phyloP scores from a whole-genome alignment of 2,888 invertebrate genomes.

The Drosophila koepferae region DNA sequence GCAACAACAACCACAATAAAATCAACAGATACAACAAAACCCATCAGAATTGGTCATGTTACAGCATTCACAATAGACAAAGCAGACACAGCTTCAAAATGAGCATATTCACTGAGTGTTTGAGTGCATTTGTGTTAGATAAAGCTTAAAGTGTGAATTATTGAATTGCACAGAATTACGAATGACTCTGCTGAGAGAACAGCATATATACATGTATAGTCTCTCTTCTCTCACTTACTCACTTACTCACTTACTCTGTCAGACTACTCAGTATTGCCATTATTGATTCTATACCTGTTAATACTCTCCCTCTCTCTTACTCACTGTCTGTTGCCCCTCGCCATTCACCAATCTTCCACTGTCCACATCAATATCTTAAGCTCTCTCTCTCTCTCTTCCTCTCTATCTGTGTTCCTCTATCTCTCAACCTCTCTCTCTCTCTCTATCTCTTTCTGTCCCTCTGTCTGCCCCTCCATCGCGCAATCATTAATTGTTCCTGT shows the following conservation, averaged over 20 bases:
- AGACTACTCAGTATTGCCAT: neutral
- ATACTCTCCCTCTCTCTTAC: neutral
- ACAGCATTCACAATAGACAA: conserved; percentile 49
- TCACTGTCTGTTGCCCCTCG: too few relatives aligned
- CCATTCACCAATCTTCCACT: too few relatives aligned
- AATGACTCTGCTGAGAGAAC: neutral
- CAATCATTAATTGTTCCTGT: neutral
- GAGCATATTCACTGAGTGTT: neutral
- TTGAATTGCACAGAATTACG: neutral
- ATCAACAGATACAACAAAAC: conserved; percentile 20
- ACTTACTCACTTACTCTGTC: too few relatives aligned
- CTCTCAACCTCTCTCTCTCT: neutral
- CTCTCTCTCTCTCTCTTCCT: too few relatives aligned
- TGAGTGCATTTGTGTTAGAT: neutral
- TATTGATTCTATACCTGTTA: neutral
- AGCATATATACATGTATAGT: too few relatives aligned
- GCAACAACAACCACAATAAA: conserved; percentile 22
- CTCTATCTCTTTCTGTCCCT: neutral
- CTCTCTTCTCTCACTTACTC: neutral
- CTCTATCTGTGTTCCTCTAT: neutral
- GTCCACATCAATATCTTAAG: too few relatives aligned
- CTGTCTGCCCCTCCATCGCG: neutral
- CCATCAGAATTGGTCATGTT: conserved; percentile 49
- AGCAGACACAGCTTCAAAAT: neutral
- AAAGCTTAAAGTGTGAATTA: neutral